Percentiles rank a stretch among this genome's conserved stretches.
Evolutionary conservation across 1,140 invertebrate species (phyloP).

Genomic region (Phortica variegata): DNA sequence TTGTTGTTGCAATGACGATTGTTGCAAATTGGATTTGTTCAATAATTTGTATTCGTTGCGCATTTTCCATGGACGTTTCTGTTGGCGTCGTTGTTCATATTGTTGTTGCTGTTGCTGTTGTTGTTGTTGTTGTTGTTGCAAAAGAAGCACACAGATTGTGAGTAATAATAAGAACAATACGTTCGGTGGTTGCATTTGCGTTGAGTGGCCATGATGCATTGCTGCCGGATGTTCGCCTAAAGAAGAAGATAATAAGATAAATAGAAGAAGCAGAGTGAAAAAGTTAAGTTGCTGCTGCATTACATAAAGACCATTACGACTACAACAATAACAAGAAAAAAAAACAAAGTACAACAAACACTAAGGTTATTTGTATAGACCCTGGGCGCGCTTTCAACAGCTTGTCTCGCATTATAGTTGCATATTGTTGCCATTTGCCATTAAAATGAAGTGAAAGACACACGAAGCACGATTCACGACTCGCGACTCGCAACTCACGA

Average conservation of each 20-base stretch:
- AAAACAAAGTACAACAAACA: too few species aligned
- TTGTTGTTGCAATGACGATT: not conserved
- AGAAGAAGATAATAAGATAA: slow-evolving; percentile 39
- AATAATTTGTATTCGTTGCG: slow-evolving; percentile 6
- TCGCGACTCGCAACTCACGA: not conserved
- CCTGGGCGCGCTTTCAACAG: too few species aligned
- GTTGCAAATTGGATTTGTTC: too few species aligned
- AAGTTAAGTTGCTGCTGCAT: too few species aligned
- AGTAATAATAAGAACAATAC: slow-evolving; percentile 33
- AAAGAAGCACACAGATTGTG: slow-evolving; percentile 20
- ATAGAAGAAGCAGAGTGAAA: not conserved
- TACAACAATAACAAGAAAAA: too few species aligned
- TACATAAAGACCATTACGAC: too few species aligned
- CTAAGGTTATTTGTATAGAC: not conserved
- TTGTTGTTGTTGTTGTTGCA: slow-evolving; percentile 13
- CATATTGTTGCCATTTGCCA: too few species aligned
- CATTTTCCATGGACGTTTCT: slow-evolving; percentile 1
- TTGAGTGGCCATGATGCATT: slow-evolving; percentile 71
- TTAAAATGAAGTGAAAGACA: too few species aligned
- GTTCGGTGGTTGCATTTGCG: slow-evolving; percentile 42
- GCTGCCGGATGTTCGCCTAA: slow-evolving; percentile 80
- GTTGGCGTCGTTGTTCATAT: too few species aligned
- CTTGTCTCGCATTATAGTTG: too few species aligned
- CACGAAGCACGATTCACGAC: too few species aligned
- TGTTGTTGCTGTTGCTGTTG: not conserved